These are phyloP conservation scores for Pseudoips prasinana DNA, from an alignment of 2,888 invertebrate genomes.

Conservation along the genomic window DNA sequence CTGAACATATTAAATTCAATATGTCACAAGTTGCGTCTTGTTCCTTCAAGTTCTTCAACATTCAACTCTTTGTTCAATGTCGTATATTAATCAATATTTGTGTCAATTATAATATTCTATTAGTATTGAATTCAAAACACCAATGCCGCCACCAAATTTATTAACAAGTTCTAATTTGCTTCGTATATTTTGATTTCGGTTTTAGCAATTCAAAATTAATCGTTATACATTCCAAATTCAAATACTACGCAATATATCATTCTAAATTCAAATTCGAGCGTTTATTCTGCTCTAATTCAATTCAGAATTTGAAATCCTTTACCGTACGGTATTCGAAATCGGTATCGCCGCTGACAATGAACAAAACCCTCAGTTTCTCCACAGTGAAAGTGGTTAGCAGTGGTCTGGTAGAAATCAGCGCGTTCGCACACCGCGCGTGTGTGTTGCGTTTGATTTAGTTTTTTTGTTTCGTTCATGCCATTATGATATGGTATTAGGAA, in stretches of 20 bases:
- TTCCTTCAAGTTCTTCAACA: neutral
- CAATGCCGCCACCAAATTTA: no score
- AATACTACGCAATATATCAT: neutral
- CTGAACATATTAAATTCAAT: constrained; percentile 20
- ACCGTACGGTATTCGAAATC: constrained; percentile 53
- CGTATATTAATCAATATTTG: no score
- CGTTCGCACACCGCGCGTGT: constrained; percentile 38
- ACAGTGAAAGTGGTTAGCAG: constrained; percentile 74
- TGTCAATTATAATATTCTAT: no score
- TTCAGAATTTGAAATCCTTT: constrained; percentile 35
- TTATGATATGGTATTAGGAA: constrained; percentile 22
- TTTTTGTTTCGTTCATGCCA: constrained; percentile 22
- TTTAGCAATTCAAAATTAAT: constrained; percentile 6
- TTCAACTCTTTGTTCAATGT: neutral
- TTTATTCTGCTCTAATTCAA: constrained; percentile 18
- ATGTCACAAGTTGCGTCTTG: constrained; percentile 13
- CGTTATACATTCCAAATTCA: neutral
- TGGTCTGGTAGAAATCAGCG: constrained; percentile 61
- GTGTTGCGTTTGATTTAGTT: constrained; percentile 29
- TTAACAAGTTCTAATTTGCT: no score
- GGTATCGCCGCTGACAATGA: constrained; percentile 56
- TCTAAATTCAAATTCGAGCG: constrained; percentile 18
- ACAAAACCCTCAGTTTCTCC: constrained; percentile 76
- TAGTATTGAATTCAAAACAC: no score
- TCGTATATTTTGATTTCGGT: constrained; percentile 1